These are phyloP conservation scores for Apodemus agrarius DNA, from an alignment of 2,797 vertebrate genomes.

Conservation along the genomic window DNA sequence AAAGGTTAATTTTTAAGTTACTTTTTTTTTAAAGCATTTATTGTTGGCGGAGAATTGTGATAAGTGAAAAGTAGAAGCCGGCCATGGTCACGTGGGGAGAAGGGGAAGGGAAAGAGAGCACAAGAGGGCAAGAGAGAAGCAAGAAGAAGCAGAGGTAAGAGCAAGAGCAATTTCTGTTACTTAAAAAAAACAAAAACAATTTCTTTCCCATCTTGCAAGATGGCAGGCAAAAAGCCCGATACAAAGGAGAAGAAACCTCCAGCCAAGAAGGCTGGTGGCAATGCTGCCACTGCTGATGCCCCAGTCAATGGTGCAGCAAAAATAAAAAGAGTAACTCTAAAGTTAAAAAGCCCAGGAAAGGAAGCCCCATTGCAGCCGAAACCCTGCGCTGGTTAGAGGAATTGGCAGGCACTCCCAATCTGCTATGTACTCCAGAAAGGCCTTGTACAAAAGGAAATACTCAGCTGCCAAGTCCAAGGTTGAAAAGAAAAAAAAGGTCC, in stretches of 20 bases:
- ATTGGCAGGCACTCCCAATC: slow-evolving; percentile 95
- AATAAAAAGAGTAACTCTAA: slow-evolving; percentile 87
- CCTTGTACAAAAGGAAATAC: slow-evolving; percentile 83
- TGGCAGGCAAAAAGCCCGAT: slow-evolving; percentile 83
- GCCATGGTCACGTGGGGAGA: too few species aligned
- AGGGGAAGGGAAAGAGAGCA: too few species aligned
- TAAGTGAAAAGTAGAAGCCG: too few species aligned
- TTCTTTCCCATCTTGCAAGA: slow-evolving; percentile 92
- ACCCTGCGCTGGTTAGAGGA: slow-evolving; percentile 93
- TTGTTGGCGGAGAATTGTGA: too few species aligned
- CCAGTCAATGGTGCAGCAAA: slow-evolving; percentile 79
- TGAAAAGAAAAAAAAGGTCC: not conserved
- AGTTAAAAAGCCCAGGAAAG: slow-evolving; percentile 86
- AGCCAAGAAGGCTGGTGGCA: slow-evolving; percentile 54
- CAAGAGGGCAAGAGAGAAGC: too few species aligned
- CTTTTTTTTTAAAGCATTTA: too few species aligned
- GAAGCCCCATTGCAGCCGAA: slow-evolving; percentile 94
- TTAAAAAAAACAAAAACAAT: not conserved
- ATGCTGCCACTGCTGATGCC: not conserved
- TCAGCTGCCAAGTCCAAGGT: not conserved
- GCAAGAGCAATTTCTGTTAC: not conserved
- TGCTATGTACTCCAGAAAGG: slow-evolving; percentile 94
- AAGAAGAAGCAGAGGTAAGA: too few species aligned
- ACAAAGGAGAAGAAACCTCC: slow-evolving; percentile 70
- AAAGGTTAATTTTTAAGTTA: slow-evolving; percentile 38